These are phyloP conservation scores for Phocoena phocoena DNA, from an alignment of 2,113 vertebrate species.

Conservation along the genomic window DNA sequence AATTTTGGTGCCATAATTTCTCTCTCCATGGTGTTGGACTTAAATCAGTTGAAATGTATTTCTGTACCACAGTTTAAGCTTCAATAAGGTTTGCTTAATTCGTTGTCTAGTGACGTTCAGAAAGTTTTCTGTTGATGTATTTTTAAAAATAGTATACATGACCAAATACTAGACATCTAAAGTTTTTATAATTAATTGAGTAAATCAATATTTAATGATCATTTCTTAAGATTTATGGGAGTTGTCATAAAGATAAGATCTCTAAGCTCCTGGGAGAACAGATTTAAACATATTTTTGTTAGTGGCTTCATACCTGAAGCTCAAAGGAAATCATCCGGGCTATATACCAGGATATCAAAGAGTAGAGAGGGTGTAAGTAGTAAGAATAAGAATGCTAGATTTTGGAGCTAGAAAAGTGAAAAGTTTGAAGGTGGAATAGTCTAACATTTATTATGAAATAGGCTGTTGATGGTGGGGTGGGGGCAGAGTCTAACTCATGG, in stretches of 20 bases:
- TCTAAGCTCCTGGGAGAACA: background rate
- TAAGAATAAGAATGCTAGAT: background rate
- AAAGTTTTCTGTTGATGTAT: constrained; percentile 54
- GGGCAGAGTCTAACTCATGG: background rate
- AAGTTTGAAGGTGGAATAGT: background rate
- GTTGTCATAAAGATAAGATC: background rate
- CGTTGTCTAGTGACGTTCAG: constrained; percentile 78
- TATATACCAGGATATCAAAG: background rate
- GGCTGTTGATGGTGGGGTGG: background rate
- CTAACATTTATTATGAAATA: background rate
- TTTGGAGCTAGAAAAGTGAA: background rate
- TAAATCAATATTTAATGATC: background rate
- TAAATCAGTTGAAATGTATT: no score
- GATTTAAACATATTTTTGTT: background rate
- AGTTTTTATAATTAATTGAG: background rate
- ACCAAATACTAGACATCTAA: background rate
- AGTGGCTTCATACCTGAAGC: background rate
- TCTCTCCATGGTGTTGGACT: no score
- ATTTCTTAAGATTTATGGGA: background rate
- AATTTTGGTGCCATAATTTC: no score
- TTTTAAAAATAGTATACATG: constrained; percentile 1
- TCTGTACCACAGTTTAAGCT: no score
- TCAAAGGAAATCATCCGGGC: background rate
- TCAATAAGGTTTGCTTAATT: constrained; percentile 85
- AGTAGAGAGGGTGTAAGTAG: background rate